A percentile compares a stretch with the other conserved stretches of the same genome.
phyloP scores from a whole-genome alignment of 2,113 vertebrate species.

The Aix galericulata region DNA sequence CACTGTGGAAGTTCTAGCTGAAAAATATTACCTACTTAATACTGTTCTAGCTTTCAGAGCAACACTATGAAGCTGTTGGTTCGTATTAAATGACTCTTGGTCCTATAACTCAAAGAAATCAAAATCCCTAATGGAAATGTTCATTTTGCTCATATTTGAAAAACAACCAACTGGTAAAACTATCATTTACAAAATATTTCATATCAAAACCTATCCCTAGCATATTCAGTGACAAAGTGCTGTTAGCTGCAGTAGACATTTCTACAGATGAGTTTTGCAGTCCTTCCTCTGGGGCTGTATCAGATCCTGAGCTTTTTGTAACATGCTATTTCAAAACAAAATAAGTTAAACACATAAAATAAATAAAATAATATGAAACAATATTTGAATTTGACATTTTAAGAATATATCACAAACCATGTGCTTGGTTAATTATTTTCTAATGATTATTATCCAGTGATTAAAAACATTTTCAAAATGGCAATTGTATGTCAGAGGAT shows the following conservation, averaged over 20 bases:
- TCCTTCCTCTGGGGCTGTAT: not conserved
- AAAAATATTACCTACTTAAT: not conserved
- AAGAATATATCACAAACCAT: not conserved
- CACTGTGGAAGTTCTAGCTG: not conserved
- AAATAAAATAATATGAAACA: not conserved
- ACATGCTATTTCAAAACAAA: not conserved
- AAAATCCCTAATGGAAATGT: not conserved
- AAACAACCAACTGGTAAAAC: not conserved
- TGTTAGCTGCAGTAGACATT: not conserved
- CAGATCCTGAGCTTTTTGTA: not conserved
- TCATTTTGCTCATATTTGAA: not conserved
- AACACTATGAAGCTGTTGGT: not conserved
- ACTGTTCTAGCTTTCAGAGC: not conserved
- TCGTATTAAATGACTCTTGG: not conserved
- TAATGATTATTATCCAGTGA: not conserved
- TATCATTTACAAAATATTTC: not conserved
- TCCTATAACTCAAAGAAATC: not conserved
- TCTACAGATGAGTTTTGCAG: constrained; percentile 4
- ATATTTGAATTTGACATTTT: not conserved
- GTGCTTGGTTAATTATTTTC: not conserved
- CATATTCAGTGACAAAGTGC: not conserved
- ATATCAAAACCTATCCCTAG: not conserved
- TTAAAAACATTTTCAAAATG: not conserved
- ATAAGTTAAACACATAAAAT: not conserved
- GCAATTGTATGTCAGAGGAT: not conserved